Conservation (phyloP, 2,888 invertebrate genomes). For the Koerneria pararmatus region DNA sequence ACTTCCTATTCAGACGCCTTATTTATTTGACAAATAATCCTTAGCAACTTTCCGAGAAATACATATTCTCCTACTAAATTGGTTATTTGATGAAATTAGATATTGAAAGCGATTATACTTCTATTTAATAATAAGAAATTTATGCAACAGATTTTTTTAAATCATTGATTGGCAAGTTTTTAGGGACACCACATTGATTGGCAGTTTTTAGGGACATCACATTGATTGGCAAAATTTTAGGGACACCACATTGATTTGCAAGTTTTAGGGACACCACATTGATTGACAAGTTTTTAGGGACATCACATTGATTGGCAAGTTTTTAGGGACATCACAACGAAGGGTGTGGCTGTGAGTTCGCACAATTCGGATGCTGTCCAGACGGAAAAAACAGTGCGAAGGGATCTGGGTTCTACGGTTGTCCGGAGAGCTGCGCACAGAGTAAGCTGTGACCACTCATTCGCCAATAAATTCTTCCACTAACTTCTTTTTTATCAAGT, state of each 20-base stretch:
- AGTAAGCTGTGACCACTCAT: slow-evolving; percentile 21
- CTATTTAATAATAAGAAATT: too few relatives aligned
- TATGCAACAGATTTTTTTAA: too few relatives aligned
- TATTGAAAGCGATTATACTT: too few relatives aligned
- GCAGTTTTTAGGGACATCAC: not conserved
- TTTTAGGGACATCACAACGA: slow-evolving; percentile 49
- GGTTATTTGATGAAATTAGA: too few relatives aligned
- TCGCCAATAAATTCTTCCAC: not conserved
- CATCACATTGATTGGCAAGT: not conserved
- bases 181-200: slow-evolving; percentile 23
- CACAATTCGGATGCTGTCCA: slow-evolving; percentile 65
- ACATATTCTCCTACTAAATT: too few relatives aligned
- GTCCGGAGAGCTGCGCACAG: slow-evolving; percentile 65
- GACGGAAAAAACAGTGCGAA: slow-evolving; percentile 65
- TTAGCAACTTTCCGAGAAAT: too few relatives aligned
- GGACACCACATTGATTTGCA: slow-evolving; percentile 21
- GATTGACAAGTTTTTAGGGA: not conserved
- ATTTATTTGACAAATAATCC: too few relatives aligned
- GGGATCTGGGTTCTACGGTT: slow-evolving; percentile 74
- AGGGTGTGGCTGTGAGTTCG: slow-evolving; percentile 61
- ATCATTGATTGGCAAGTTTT: too few relatives aligned
- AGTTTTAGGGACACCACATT: not conserved
- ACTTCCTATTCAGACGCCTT: too few relatives aligned
- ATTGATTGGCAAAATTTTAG: too few relatives aligned
- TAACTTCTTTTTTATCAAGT: not conserved